phyloP scores from a whole-genome alignment of 2,797 vertebrate genomes.

The Botia almorhae region DNA sequence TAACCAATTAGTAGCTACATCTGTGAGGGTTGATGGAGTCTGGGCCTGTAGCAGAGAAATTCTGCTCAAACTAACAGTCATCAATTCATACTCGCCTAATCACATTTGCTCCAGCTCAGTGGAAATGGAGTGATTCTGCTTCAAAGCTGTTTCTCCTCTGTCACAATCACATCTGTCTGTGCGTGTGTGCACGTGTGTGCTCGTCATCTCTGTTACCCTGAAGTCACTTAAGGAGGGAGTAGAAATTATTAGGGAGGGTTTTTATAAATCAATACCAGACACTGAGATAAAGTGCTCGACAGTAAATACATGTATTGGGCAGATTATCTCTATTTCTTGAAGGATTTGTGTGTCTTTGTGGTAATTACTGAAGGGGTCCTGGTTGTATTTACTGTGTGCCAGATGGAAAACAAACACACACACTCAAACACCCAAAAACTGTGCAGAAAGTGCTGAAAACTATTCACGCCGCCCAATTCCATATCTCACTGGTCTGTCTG shows the following conservation, averaged over 20 bases:
- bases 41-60: constrained; percentile 28
- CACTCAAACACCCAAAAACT: too few relatives aligned
- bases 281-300: constrained; percentile 29
- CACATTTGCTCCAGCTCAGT: constrained; percentile 29
- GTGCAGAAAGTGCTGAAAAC: too few relatives aligned
- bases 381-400: not conserved
- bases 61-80: constrained; percentile 28
- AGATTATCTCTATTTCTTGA: not conserved
- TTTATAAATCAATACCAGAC: constrained; percentile 45
- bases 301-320: constrained; percentile 22
- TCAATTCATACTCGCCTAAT: constrained; percentile 36
- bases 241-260: constrained; percentile 21
- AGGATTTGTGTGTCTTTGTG: not conserved
- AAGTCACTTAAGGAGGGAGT: constrained; percentile 14
- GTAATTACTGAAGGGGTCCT: not conserved
- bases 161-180: not conserved
- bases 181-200: not conserved
- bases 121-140: constrained; percentile 16
- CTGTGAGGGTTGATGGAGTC: constrained; percentile 32
- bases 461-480: too few relatives aligned
- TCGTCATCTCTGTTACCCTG: constrained; percentile 2
- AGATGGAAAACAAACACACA: too few relatives aligned
- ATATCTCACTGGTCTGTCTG: too few relatives aligned
- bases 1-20: constrained; percentile 52
- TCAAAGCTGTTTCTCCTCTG: not conserved